Base-by-base conservation (phyloP, 2,888 invertebrate species). In the Oligia latruncula region DNA sequence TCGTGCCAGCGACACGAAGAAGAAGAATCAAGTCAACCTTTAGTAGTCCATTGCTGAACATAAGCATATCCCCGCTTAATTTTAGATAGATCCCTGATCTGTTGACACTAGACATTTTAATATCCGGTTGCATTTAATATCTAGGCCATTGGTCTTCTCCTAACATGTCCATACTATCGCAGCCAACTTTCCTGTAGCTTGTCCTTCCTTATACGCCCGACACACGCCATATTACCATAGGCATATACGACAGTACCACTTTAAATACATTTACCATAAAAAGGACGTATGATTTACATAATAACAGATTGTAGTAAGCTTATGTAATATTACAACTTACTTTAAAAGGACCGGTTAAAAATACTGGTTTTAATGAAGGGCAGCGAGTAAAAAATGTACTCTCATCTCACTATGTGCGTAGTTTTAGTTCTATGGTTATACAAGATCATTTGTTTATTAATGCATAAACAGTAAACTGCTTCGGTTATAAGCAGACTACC, bases 271-370 rank as follows among this genome's bases (percentile, higher is more conserved):
- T 70, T 82, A 78, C 86, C 75, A 74, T 85, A 81, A 72, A 73
- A 80, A 82, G 64, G 71, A 74, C 67, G 62, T 78, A 62, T 49
- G 46, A 80, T 86, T 86, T 82, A 80, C 85, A 85, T 85, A 87
- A 86, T 82, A 73, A 84, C 79, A 80, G 77, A 71, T 43, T 77
- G 71, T 74, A 74, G 67, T 72, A 68, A 62, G 65, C 76, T 83
- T 85, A 87, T 79, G 75, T 87, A 85, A 83, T 64, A 64, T 66
- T 66, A 67, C 75, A 71, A 64, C 49, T 49, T 74, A 60, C 76
- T 82, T 77, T 46, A 64, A n/a, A 75, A 65, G 65, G 65, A 78
- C 78, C 71, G 78, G 77, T 78, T 62, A 20, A 58, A 84, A 43
- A 77, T 74, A 86, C 83, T 23, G 65, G 74, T 75, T 86, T 29